Conservation (phyloP, 2,113 vertebrate species). For the Anhinga rufa region DNA sequence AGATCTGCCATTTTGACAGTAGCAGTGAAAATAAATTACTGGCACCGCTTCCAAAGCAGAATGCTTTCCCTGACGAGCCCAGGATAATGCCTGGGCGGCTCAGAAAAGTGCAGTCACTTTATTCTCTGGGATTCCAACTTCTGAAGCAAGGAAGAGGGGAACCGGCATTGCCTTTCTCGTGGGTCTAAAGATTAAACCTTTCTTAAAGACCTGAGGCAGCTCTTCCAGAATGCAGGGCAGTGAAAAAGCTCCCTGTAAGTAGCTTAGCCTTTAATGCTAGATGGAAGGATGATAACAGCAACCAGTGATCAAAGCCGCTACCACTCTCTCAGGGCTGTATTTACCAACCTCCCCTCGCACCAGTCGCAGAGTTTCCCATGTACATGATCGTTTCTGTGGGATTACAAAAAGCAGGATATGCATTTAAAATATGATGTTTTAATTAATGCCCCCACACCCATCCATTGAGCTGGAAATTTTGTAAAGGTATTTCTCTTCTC, state of each 20-base stretch:
- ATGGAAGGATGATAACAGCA: neutral
- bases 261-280: conserved; percentile 18
- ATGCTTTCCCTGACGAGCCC: neutral
- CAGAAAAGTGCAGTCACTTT: neutral
- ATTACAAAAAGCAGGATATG: accelerated
- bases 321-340: neutral
- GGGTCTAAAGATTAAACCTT: conserved; percentile 10
- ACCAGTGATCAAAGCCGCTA: neutral
- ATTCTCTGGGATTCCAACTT: neutral
- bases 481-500: neutral
- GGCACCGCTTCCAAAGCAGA: accelerated
- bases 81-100: neutral
- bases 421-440: neutral
- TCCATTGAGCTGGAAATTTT: neutral
- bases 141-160: neutral
- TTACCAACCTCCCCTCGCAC: neutral
- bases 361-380: neutral
- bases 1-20: neutral
- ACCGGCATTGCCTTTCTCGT: neutral
- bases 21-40: neutral
- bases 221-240: conserved; percentile 7
- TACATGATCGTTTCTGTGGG: neutral
- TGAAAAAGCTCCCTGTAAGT: neutral
- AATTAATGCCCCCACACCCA: neutral
- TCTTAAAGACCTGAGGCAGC: neutral